phyloP scores from a whole-genome alignment of 2,888 invertebrate species.

The Miltochrista miniata region DNA sequence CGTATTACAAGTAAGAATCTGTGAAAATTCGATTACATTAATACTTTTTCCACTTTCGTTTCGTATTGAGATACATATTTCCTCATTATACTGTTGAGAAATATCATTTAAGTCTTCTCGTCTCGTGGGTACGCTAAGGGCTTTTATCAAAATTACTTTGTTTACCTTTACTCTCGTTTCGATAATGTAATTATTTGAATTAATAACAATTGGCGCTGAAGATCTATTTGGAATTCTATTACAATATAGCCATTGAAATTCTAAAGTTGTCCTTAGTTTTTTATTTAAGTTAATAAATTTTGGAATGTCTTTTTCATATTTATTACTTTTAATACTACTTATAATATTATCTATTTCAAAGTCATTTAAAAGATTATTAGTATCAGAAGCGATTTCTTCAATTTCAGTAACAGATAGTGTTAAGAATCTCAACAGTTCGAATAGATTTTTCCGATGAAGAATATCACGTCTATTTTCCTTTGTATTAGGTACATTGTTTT shows the following conservation, averaged over 20 bases:
- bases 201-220: constrained; percentile 67
- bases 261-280: no score
- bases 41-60: constrained; percentile 63
- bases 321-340: constrained; percentile 39
- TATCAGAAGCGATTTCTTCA: constrained; percentile 56
- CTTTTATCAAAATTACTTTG: constrained; percentile 74
- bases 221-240: constrained; percentile 68
- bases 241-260: constrained; percentile 71
- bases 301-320: constrained; percentile 29
- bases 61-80: constrained; percentile 62
- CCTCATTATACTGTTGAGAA: constrained; percentile 66
- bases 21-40: constrained; percentile 63
- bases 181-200: constrained; percentile 58
- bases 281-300: no score
- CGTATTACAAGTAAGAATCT: constrained; percentile 71
- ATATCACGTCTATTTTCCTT: constrained; percentile 71
- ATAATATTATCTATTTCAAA: constrained; percentile 54
- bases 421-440: constrained; percentile 73
- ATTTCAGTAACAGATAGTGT: constrained; percentile 65
- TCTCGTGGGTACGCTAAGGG: constrained; percentile 71
- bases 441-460: constrained; percentile 66
- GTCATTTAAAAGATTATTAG: constrained; percentile 61
- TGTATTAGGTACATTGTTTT: constrained; percentile 60
- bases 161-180: constrained; percentile 66
- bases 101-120: no score